Evolutionary conservation across 2,113 vertebrate species (phyloP).

Genomic region (Rhabdornis inornatus): DNA sequence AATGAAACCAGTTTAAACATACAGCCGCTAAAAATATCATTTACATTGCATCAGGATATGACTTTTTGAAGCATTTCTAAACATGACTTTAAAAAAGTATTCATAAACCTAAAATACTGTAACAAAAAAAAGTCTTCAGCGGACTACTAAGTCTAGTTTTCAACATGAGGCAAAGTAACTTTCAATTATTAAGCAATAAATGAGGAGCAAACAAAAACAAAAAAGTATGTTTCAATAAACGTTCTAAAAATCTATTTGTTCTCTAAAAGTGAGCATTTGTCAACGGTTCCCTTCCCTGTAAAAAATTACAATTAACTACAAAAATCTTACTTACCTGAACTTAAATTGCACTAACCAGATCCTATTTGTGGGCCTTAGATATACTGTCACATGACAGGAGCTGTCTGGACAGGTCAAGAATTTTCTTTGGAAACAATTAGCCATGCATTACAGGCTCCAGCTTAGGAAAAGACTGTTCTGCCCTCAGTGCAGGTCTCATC

Average conservation of each 20-base stretch:
- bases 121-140: not conserved
- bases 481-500: not conserved
- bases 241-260: not conserved
- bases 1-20: not conserved
- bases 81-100: not conserved
- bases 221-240: not conserved
- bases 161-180: not conserved
- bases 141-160: not conserved
- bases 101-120: not conserved
- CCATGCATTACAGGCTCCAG: not conserved
- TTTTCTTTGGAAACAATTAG: conserved; percentile 49
- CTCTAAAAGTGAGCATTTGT: not conserved
- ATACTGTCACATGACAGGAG: not conserved
- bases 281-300: not conserved
- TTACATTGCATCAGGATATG: not conserved
- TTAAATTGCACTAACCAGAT: not conserved
- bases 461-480: not conserved
- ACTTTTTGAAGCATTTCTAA: not conserved
- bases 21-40: not conserved
- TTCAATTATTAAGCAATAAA: not conserved
- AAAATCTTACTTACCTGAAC: conserved; percentile 22
- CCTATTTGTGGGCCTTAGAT: not conserved
- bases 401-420: conserved; percentile 7
- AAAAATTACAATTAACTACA: not conserved
- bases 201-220: not conserved